Percentiles rank a stretch among this genome's conserved stretches.
Conservation (phyloP, 2,888 invertebrate species). For the Scaptomyza parva region DNA sequence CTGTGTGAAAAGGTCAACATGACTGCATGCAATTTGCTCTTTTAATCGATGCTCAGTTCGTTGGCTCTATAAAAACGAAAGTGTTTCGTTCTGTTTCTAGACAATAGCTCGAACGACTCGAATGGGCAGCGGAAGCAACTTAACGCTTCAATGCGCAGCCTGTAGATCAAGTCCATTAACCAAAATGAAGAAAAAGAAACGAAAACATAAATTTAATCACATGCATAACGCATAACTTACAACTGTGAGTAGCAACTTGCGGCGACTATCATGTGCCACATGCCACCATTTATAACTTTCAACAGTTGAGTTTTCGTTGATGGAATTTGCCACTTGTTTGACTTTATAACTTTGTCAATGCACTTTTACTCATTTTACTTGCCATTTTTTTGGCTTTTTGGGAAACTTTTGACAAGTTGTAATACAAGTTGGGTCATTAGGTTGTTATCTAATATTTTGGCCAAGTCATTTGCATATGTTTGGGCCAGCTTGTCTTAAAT, state of each 20-base stretch:
- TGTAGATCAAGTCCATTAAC: constrained; percentile 33
- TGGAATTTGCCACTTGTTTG: constrained; percentile 15
- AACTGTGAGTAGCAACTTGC: constrained; percentile 19
- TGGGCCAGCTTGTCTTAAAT: constrained; percentile 7
- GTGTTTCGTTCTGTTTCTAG: constrained; percentile 63
- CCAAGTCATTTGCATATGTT: constrained; percentile 40
- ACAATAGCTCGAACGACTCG: constrained; percentile 32
- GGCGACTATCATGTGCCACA: constrained; percentile 21
- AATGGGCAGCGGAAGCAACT: constrained; percentile 42
- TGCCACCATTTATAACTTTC: constrained; percentile 23
- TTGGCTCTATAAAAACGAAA: constrained; percentile 52
- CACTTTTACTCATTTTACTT: constrained; percentile 22
- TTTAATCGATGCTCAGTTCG: constrained; percentile 45
- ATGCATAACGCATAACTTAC: constrained; percentile 33
- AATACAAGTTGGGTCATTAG: constrained; percentile 28
- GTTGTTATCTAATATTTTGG: constrained; percentile 34
- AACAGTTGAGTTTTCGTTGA: constrained; percentile 7
- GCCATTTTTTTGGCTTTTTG: not conserved
- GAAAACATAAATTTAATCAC: constrained; percentile 33
- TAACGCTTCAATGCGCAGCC: constrained; percentile 45
- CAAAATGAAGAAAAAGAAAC: not conserved
- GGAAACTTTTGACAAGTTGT: constrained; percentile 37
- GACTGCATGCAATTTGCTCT: constrained; percentile 31
- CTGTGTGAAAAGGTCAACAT: constrained; percentile 64
- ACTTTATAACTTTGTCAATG: constrained; percentile 24